Evolutionary conservation across 2,888 invertebrate species (phyloP).

Genomic region (Ceramica pisi): DNA sequence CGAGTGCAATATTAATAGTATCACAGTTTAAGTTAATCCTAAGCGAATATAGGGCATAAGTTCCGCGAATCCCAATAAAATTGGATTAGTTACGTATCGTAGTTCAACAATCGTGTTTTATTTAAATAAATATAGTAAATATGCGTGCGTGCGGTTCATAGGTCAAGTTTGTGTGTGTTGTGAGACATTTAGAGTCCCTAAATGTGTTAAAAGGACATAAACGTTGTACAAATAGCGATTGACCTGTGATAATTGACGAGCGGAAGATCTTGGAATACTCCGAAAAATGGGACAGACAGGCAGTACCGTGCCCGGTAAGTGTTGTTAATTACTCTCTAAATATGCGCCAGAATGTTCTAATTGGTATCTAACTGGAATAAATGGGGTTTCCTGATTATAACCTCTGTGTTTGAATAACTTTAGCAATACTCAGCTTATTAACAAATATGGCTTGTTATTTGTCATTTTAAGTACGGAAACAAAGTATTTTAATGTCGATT

Average conservation of each 20-base stretch:
- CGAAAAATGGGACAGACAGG: conserved; percentile 85
- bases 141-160: conserved; percentile 77
- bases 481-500: not conserved
- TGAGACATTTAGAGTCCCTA: conserved; percentile 65
- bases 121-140: conserved; percentile 75
- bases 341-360: conserved; percentile 68
- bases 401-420: conserved; percentile 47
- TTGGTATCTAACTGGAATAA: conserved; percentile 74
- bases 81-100: conserved; percentile 35
- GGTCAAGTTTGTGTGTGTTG: conserved; percentile 77
- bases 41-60: conserved; percentile 11
- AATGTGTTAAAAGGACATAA: conserved; percentile 72
- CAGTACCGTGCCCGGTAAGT: conserved; percentile 87
- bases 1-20: conserved; percentile 64
- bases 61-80: conserved; percentile 38
- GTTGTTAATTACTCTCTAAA: conserved; percentile 70
- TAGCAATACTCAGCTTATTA: not conserved
- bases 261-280: conserved; percentile 48
- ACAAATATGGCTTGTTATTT: not conserved
- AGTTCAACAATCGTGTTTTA: conserved; percentile 57
- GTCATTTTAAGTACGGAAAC: not conserved
- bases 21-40: conserved; percentile 28
- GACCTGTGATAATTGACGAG: conserved; percentile 61
- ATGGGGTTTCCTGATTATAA: conserved; percentile 66
- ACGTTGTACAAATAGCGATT: conserved; percentile 60